Conservation (phyloP, 2,113 vertebrate genomes). For the Dendropsophus ebraccatus region DNA sequence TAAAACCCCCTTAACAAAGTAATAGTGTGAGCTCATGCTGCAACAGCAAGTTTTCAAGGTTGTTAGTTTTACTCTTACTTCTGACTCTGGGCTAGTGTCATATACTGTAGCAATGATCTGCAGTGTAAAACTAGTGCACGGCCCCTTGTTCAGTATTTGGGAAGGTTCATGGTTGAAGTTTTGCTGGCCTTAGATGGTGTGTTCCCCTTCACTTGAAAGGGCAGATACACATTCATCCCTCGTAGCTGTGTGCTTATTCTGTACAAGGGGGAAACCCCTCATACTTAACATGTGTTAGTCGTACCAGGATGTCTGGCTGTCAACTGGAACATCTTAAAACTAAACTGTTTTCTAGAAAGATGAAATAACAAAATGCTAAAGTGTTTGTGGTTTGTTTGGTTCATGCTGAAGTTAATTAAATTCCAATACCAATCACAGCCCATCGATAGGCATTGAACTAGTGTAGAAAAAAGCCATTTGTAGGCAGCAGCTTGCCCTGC, state of each 20-base stretch:
- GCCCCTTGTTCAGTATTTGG: neutral
- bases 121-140: neutral
- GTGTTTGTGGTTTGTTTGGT: no score
- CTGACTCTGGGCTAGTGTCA: neutral
- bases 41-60: neutral
- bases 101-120: neutral
- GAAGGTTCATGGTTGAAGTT: neutral
- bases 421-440: neutral
- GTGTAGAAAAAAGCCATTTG: no score
- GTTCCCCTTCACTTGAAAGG: neutral
- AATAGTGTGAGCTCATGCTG: neutral
- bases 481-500: no score
- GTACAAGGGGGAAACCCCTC: conserved; percentile 36
- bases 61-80: no score
- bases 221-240: neutral
- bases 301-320: neutral
- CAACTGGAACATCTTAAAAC: neutral
- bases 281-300: neutral
- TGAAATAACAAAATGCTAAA: neutral
- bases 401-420: neutral
- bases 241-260: conserved; percentile 16
- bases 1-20: no score
- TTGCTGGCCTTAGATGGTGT: conserved; percentile 19
- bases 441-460: no score
- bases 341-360: neutral